phyloP scores from a whole-genome alignment of 2,888 invertebrate species.

The Heteropelma amictum region DNA sequence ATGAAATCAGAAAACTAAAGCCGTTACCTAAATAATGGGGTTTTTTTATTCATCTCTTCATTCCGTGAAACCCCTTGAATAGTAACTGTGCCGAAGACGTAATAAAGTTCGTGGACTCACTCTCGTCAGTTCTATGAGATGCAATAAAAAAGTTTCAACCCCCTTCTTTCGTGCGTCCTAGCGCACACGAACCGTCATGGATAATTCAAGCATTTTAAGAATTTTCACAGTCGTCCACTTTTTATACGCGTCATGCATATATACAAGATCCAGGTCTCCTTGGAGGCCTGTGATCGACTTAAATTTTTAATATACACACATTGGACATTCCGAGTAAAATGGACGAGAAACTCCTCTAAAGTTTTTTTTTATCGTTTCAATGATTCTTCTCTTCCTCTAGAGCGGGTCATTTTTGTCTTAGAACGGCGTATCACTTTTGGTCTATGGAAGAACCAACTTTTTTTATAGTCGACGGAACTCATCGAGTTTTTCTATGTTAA shows the following conservation, averaged over 20 bases:
- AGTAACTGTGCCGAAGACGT: constrained; percentile 45
- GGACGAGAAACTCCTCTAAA: too few relatives aligned
- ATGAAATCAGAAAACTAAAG: too few relatives aligned
- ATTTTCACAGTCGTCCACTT: constrained; percentile 42
- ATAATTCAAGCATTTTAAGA: constrained; percentile 54
- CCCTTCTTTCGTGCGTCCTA: not conserved
- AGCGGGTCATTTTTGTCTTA: too few relatives aligned
- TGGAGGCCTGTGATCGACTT: constrained; percentile 45
- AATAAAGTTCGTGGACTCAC: constrained; percentile 41
- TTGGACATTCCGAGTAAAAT: not conserved
- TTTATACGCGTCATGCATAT: constrained; percentile 24
- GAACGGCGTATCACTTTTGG: too few relatives aligned
- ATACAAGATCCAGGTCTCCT: constrained; percentile 9
- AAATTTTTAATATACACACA: constrained; percentile 29
- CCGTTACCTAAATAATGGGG: too few relatives aligned
- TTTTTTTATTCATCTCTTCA: constrained; percentile 22
- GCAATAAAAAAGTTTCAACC: constrained; percentile 51
- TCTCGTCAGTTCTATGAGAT: constrained; percentile 11
- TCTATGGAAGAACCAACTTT: too few relatives aligned
- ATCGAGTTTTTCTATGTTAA: too few relatives aligned
- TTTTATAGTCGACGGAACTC: too few relatives aligned
- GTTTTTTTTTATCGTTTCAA: not conserved
- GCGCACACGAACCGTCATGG: constrained; percentile 32
- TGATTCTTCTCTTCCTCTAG: too few relatives aligned
- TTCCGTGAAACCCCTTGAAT: constrained; percentile 44